Evolutionary conservation across 92 coral and sea anemone species (phyloP).

Genomic region (Ricordea florida): DNA sequence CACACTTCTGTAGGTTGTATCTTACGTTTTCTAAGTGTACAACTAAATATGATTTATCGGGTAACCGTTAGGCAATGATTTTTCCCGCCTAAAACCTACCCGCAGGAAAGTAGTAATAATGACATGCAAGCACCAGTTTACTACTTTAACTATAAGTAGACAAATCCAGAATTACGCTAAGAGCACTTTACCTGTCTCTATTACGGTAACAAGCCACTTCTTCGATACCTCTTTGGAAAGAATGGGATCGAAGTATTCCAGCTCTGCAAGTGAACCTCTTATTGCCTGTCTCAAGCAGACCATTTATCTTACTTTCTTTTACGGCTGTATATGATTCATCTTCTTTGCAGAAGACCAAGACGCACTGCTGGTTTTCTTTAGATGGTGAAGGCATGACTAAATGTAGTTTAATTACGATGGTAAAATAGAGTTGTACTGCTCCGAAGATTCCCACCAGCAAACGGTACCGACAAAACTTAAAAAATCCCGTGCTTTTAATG

Average conservation of each 20-base stretch:
- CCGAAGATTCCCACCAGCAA: background rate
- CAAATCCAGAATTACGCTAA: background rate
- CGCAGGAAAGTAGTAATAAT: background rate
- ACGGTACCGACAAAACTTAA: background rate
- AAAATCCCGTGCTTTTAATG: background rate
- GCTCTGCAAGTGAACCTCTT: no score
- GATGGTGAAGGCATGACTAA: background rate
- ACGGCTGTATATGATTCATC: conserved; percentile 14
- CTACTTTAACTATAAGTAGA: background rate
- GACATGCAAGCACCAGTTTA: background rate
- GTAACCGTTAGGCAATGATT: background rate
- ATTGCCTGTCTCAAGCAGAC: background rate
- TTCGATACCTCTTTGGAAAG: background rate
- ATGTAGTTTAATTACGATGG: background rate
- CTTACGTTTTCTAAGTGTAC: background rate
- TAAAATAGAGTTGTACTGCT: background rate
- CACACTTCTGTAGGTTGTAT: background rate
- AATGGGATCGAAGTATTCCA: conserved; percentile 8
- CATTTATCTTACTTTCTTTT: background rate
- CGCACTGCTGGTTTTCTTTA: conserved; percentile 1
- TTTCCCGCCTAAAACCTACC: background rate
- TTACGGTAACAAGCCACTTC: conserved; percentile 20
- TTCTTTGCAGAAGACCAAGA: conserved; percentile 10
- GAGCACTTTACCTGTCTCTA: conserved; percentile 13
- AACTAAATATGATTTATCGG: background rate